Evolutionary conservation across 2,797 vertebrate species (phyloP), one percentile per base, ranked within the genome.

Genomic region (Chrysocyon brachyurus): DNA sequence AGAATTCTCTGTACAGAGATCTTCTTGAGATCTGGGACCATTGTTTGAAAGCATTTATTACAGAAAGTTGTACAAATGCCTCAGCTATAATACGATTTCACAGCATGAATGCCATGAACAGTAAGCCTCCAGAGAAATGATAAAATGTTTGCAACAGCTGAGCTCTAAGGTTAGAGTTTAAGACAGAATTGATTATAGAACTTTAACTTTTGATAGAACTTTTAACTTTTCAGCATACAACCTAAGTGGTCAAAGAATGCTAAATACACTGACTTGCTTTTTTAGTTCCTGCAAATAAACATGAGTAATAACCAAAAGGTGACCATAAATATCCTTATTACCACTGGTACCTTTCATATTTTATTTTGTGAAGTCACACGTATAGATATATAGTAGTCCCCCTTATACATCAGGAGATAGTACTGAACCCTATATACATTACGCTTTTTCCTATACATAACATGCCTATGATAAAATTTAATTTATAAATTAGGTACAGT

Each of bases 161-260:
- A 97, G 26, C 36, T 82, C 40, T 57, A 81, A 91, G 77, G 75
- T 87, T 52, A 90, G 24, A 82, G 24, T 73, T 82, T 84, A 92
- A 96, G 84, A 66, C 57, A 56, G 17, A 96, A 92, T 16, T 94
- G 77, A 81, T 84, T 70, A 22, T 15, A 63, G 79, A 90, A 88
- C 40, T 75, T 97, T 90, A 87, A 83, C 85, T 97, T 95, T 82
- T 64, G 59, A 64, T 83, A 28, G 33, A 82, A 81, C 26, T 82
- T 86, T 92, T 92, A 70, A 92, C 57, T 33, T 68, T 88, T 90
- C 21, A 64, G 61, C 17, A 40, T 12, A 75, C 15, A 54, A 31
- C 12, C 64, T 78, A 57, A 85, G 64, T 88, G 64, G 49, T 82
- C 63, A 84, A 87, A 93, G 26, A 77, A 75, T 72, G 56, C 3